phyloP scores from a whole-genome alignment of 2,113 vertebrate species.

The Pachyramphus minor region DNA sequence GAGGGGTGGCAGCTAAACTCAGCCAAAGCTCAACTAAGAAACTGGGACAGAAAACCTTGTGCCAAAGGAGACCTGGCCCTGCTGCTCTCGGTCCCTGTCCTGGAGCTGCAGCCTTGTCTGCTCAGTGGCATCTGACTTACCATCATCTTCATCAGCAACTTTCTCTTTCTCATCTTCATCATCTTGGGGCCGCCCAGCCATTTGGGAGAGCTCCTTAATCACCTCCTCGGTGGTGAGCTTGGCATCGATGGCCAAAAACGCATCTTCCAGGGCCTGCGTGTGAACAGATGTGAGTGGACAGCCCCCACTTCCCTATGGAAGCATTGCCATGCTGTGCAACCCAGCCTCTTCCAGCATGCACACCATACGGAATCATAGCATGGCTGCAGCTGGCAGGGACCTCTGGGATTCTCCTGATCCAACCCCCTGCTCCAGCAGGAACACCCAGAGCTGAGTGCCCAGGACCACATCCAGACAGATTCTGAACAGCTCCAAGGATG shows the following conservation, averaged over 20 bases:
- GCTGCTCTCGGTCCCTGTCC: neutral
- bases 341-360: neutral
- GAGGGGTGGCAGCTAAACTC: neutral
- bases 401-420: neutral
- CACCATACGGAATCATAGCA: neutral
- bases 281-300: neutral
- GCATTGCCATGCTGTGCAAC: neutral
- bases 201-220: slow-evolving; percentile 92
- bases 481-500: neutral
- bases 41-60: neutral
- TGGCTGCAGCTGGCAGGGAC: neutral
- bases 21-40: neutral
- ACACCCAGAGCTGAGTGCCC: neutral
- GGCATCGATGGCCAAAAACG: slow-evolving; percentile 92
- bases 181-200: slow-evolving; percentile 88
- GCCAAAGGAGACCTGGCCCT: neutral
- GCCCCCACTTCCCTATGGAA: neutral
- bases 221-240: slow-evolving; percentile 93
- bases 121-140: slow-evolving; percentile 71
- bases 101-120: neutral
- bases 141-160: slow-evolving; percentile 96
- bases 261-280: slow-evolving; percentile 90
- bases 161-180: slow-evolving; percentile 85
- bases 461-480: neutral
- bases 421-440: neutral